Base-by-base conservation (phyloP, 1,140 invertebrate genomes). In the Drosophila nigromelanica region DNA sequence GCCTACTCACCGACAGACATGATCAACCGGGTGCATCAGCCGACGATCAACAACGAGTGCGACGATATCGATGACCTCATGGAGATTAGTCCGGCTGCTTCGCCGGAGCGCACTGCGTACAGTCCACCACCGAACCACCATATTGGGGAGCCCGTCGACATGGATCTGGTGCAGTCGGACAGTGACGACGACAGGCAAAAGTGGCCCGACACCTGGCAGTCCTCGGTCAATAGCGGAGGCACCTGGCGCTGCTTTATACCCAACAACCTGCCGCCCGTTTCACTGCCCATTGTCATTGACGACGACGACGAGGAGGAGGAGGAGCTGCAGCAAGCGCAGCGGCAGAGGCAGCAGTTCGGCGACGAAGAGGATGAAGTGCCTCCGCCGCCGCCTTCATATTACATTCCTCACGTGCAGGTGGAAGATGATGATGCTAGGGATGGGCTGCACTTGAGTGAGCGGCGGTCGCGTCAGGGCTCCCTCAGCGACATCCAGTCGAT, bases 1-100 rank as follows among this genome's bases (percentile, higher is more conserved):
- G 91, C 91, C 2, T 92, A 92, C 40, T 92, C 91, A 0, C 91
- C 91, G 33, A 91, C 91, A 27, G 91, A 92, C 58, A 90, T 90
- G 78, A 89, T 89, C 5, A 80, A 89, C 21, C 83, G 89, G 12
- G 83, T 91, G 8, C 78, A 85, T 68, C 43, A 51, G 62, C 80
- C 78, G 7, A 64, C 47, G 8, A 52, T 60, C 4, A 66, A 43
- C 48, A 73, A 74, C 8, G 72, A 73, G 8, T 60, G 69, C n/a
- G 76, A 86, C 27, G 85, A 91, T 12, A 76, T 85, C 14, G 77
- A 81, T 27, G 85, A 87, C 55, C 61, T 81, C 3, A 91, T 91
- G 90, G 90, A 91, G 51, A 90, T 92, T 12, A 92, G 91, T 71
- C 91, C 91, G 1, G 78, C 76, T 0, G 71, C 71, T 0, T 92